Percentiles rank a stretch among this genome's conserved stretches.
Conservation (phyloP, 2,113 vertebrate genomes). For the Eolophus roseicapilla region DNA sequence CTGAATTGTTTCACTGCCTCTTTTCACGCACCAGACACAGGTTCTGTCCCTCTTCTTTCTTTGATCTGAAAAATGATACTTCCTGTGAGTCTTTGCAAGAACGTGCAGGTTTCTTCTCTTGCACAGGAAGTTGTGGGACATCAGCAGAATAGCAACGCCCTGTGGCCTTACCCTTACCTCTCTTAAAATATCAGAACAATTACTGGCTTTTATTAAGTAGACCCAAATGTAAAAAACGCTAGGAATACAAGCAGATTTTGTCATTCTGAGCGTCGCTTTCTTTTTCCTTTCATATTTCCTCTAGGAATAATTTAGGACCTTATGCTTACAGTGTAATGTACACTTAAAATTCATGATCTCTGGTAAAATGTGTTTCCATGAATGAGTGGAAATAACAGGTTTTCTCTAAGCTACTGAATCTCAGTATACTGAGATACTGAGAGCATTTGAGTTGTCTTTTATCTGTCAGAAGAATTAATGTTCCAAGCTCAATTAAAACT, state of each 20-base stretch:
- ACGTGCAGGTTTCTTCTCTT: neutral
- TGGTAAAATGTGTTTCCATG: neutral
- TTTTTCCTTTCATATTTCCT: neutral
- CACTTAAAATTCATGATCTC: neutral
- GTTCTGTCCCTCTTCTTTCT: neutral
- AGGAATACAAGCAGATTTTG: neutral
- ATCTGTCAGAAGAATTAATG: neutral
- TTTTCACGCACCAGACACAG: neutral
- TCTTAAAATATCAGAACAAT: neutral
- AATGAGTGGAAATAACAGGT: neutral
- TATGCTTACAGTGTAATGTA: rapidly evolving
- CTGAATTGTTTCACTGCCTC: neutral
- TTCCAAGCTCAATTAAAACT: neutral
- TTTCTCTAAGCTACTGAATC: neutral
- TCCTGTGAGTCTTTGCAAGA: neutral
- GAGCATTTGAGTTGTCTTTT: neutral
- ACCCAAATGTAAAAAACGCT: neutral
- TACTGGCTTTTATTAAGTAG: neutral
- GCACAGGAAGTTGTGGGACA: conserved; percentile 20
- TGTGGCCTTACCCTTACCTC: neutral
- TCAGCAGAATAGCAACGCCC: neutral
- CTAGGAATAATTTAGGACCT: neutral
- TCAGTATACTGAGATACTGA: neutral
- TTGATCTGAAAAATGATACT: neutral
- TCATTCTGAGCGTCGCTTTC: neutral